Evolutionary conservation across 2,888 invertebrate species (phyloP).

Genomic region (Pomacea canaliculata): DNA sequence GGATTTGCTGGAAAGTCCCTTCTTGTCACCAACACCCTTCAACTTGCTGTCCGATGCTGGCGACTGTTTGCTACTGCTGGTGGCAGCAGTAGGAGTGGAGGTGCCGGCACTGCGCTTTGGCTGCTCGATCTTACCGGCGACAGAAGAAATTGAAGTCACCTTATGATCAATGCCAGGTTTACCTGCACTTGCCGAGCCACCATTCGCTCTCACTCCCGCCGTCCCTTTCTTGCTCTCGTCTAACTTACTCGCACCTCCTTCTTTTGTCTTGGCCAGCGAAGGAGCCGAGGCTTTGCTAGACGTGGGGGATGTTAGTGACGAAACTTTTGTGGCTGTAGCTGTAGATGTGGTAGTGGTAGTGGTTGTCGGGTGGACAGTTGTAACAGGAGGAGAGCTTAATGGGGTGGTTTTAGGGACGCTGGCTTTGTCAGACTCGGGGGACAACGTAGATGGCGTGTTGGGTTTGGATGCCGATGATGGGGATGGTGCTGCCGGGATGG

Average conservation of each 20-base stretch:
- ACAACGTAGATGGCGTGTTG: constrained; percentile 6
- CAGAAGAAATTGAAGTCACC: not conserved
- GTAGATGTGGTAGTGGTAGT: constrained; percentile 4
- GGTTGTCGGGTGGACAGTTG: not conserved
- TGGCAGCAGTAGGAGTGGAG: not conserved
- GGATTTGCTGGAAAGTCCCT: not conserved
- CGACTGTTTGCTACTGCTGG: not conserved
- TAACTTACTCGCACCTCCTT: not conserved
- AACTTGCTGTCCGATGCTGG: not conserved
- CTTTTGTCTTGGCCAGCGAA: not conserved
- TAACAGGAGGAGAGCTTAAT: not conserved
- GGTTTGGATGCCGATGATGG: constrained; percentile 16
- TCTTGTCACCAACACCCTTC: constrained; percentile 8
- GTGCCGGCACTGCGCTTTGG: not conserved
- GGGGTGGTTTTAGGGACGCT: constrained; percentile 8
- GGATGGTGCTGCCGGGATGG: not conserved
- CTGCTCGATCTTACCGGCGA: constrained; percentile 2
- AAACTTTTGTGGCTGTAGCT: constrained; percentile 13
- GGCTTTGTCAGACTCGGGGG: not conserved
- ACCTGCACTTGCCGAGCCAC: not conserved
- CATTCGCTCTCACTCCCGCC: no score
- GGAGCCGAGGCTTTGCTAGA: not conserved
- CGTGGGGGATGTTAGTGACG: constrained; percentile 6
- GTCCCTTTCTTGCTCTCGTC: not conserved
- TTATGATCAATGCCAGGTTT: not conserved